Evolutionary conservation across 2,888 invertebrate species (phyloP), one percentile per base, ranked within the genome.

Genomic region (Merodon equestris): DNA sequence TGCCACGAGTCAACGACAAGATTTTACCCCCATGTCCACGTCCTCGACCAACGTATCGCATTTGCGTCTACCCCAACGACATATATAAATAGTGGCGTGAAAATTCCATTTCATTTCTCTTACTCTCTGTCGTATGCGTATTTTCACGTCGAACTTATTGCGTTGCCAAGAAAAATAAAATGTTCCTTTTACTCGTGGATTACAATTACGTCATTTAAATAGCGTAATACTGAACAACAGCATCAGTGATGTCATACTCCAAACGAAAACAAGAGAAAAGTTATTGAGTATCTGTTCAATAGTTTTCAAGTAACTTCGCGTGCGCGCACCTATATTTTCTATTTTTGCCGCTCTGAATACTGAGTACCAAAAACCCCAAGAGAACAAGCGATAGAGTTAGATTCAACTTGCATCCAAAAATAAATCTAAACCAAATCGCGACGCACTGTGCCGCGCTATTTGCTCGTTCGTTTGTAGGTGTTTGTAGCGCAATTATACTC

Each of bases 241-340:
- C 44, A 53, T 36, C 57, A 54, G 72, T 77, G 77, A 77, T 72
- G 67, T 77, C 77, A 77, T 72, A 42, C 61, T 38, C 19, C 14
- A 66, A 61, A 48, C 48, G 56, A 54, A 70, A 50, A 34, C 27
- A 27, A 27, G 27, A 27, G 7, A 27, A 2, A 7, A 27, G n/a
- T n/a, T n/a, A n/a, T n/a, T n/a, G 7, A 27, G 27, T 57, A 51
- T 63, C 27, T 48, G 40, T 50, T 38, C 51, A 9, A 10, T 45
- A 12, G 40, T 38, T 75, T 54, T 2, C 0, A 10, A 61, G 40
- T 67, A 57, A 44, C 76, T 72, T 77, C 38, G 36, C 60, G 40
- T 53, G 19, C 45, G 53, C 71, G 40, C 60, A 71, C 51, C 51
- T 57, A 19, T 53, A 27, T 67, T 63, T 77, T 77, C 72, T 77